Percentiles rank a stretch among this genome's conserved stretches.
These are phyloP conservation scores for Ramphastos sulfuratus DNA, from an alignment of 2,113 vertebrate species.

Conservation along the genomic window DNA sequence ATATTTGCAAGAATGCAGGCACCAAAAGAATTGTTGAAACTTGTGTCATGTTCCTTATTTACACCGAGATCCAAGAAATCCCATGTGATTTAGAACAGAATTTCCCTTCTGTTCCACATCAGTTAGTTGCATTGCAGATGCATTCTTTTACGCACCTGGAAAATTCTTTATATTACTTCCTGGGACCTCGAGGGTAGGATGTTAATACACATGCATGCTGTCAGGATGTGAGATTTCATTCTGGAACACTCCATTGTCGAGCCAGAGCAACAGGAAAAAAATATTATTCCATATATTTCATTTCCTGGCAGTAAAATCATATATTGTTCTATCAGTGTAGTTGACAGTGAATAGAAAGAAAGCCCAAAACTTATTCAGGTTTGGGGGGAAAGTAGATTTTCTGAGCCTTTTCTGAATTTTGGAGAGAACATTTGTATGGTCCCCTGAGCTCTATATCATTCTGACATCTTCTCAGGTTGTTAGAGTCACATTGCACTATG, in stretches of 20 bases:
- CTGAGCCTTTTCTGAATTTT: neutral
- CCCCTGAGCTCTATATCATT: neutral
- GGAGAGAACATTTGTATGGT: neutral
- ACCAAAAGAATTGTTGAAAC: neutral
- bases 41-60: neutral
- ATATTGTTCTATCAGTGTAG: neutral
- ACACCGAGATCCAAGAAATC: neutral
- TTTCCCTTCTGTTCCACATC: neutral
- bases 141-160: neutral
- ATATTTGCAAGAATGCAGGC: neutral
- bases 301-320: neutral
- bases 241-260: neutral
- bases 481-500: neutral
- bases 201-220: neutral
- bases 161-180: neutral
- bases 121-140: neutral
- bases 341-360: neutral
- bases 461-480: neutral
- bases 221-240: neutral
- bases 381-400: neutral
- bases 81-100: neutral
- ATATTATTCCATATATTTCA: neutral
- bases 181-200: neutral
- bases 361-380: neutral
- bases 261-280: neutral